A percentile compares a stretch with the other conserved stretches of the same genome.
These are phyloP conservation scores for Dasyornis broadbenti DNA, from an alignment of 2,113 vertebrate genomes.

Conservation along the genomic window DNA sequence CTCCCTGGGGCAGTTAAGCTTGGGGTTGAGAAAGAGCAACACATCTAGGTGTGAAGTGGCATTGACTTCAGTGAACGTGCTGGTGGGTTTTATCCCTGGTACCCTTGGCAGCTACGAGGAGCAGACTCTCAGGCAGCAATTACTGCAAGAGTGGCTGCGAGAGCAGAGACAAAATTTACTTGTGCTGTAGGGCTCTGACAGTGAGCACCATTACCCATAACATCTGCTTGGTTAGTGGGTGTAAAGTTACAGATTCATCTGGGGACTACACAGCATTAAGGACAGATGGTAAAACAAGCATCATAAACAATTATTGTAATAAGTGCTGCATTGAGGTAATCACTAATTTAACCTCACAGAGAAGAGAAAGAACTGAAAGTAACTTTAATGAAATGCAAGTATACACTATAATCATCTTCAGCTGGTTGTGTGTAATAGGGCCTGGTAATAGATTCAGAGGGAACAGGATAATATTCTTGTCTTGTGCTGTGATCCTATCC, in stretches of 20 bases:
- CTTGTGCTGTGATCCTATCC: slow-evolving; percentile 25
- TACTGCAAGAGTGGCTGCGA: not conserved
- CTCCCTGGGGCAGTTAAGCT: not conserved
- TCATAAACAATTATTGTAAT: slow-evolving; percentile 69
- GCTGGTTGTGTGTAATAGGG: slow-evolving; percentile 44
- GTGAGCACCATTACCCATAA: not conserved
- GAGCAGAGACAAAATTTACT: not conserved
- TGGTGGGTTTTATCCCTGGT: not conserved
- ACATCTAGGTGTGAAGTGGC: not conserved
- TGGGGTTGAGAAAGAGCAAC: not conserved
- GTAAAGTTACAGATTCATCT: slow-evolving; percentile 58
- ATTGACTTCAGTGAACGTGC: not conserved
- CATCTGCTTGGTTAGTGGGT: slow-evolving; percentile 59
- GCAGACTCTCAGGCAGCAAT: not conserved
- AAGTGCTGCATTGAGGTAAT: slow-evolving; percentile 45
- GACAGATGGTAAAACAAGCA: slow-evolving; percentile 69
- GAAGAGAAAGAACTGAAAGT: slow-evolving; percentile 42
- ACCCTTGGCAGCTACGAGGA: rapidly evolving
- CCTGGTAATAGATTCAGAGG: slow-evolving; percentile 36
- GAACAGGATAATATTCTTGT: slow-evolving; percentile 11
- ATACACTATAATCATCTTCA: slow-evolving; percentile 57
- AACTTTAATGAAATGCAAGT: slow-evolving; percentile 61
- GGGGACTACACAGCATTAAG: slow-evolving; percentile 50
- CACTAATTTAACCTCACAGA: slow-evolving; percentile 60
- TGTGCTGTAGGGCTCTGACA: not conserved